These are phyloP conservation scores for Didymodactylos carnosus DNA, from an alignment of 2,888 invertebrate genomes.

Conservation along the genomic window DNA sequence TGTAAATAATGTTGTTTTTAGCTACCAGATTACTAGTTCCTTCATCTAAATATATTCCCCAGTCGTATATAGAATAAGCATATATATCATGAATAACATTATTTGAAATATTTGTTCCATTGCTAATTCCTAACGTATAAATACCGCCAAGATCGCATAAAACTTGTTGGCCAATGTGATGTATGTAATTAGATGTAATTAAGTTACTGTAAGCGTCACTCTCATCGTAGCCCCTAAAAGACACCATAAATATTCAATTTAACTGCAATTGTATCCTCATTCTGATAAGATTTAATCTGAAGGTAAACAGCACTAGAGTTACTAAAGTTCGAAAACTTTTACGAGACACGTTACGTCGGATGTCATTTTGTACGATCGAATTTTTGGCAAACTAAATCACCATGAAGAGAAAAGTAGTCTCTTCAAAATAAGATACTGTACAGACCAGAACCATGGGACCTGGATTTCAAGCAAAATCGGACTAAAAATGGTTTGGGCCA, in stretches of 20 bases:
- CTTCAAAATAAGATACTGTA: too few species aligned
- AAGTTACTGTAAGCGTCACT: not conserved
- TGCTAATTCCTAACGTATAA: not conserved
- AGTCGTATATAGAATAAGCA: not conserved
- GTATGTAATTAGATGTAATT: not conserved
- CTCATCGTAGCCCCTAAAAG: not conserved
- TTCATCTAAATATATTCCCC: not conserved
- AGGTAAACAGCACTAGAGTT: too few species aligned
- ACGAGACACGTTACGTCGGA: too few species aligned
- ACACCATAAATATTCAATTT: not conserved
- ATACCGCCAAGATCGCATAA: not conserved
- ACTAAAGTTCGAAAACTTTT: too few species aligned
- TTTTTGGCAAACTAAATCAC: too few species aligned
- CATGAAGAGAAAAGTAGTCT: too few species aligned
- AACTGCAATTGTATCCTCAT: too few species aligned
- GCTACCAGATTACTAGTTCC: not conserved
- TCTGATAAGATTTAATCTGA: too few species aligned
- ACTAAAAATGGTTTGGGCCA: too few species aligned
- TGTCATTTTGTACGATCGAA: too few species aligned
- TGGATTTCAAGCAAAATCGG: too few species aligned
- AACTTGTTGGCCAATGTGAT: not conserved
- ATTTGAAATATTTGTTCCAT: not conserved
- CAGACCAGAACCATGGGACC: too few species aligned
- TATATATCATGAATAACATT: not conserved
- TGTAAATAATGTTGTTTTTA: not conserved